Base-by-base conservation (phyloP, 1,140 invertebrate species). In the Lethocerus indicus region DNA sequence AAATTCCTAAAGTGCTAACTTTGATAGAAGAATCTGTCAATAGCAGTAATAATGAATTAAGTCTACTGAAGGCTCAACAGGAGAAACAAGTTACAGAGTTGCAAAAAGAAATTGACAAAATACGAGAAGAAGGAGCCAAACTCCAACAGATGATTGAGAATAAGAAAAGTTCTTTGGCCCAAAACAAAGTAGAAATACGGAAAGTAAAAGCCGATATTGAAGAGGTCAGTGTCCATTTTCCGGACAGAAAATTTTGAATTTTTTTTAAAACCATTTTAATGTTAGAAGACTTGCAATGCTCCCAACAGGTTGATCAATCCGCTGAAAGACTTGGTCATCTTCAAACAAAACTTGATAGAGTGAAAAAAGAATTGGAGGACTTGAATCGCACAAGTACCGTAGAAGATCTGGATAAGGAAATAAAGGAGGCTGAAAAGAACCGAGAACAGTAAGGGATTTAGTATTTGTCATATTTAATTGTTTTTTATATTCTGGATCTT, bases 361-460 rank as follows among this genome's bases (percentile, higher is more conserved):
- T 62, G 53, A 58, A 73, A 56, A 58, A 61, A 54, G 50, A 64
- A 12, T 27, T 59, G 12, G 56, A 61, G 48, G 62, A 47, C 58
- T 60, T 58, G 59, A 68, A 55, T 44, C 66, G 46, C 23, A 53
- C 43, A 20, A 27, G 58, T 5, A 65, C 74, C 58, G 49, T 68
- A 2, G 65, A 71, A 44, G 63, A 68, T 36, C 58, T 63, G 48
- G 69, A 71, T 56, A 60, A 65, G 47, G 59, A 70, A 54, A 71
- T 77, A 28, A 64, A 67, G 49, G 56, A 60, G 20, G 66, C 69
- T 20, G 50, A 57, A 24, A 32, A 47, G 3, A 54, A 59, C 42
- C 55, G 54, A 49, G 36, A 59, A 44, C 27, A 16, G 46, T 47
- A 27, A 24, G 26, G 18, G 16, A 27, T 46, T 16, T 6, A 2